Evolutionary conservation across 2,113 vertebrate species (phyloP).

Genomic region (Carlito syrichta): DNA sequence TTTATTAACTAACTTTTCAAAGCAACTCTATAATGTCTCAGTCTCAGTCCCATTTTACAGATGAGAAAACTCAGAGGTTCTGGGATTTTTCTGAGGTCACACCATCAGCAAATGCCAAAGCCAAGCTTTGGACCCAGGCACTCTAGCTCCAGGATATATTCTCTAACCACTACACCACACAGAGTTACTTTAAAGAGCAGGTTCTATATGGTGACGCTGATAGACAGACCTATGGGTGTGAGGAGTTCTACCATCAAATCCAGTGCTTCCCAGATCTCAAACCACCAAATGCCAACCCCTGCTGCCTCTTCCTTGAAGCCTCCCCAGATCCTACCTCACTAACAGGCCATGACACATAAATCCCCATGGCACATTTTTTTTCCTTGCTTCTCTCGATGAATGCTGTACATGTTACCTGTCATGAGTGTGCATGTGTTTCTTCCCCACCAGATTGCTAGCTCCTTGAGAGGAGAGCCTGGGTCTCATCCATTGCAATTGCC

Average conservation of each 20-base stretch:
- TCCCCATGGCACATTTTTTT: neutral
- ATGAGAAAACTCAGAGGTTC: neutral
- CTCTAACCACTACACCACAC: neutral
- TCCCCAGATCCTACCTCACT: neutral
- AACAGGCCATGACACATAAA: neutral
- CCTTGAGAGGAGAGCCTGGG: constrained; percentile 31
- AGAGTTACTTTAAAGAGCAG: neutral
- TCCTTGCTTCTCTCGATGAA: neutral
- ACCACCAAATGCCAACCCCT: neutral
- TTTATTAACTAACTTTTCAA: neutral
- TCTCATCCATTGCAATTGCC: neutral
- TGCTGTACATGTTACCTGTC: neutral
- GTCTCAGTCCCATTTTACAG: neutral
- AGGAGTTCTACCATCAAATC: neutral
- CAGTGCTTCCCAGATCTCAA: neutral
- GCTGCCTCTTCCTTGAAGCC: neutral
- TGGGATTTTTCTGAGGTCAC: neutral
- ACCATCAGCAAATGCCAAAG: neutral
- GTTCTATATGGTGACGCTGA: too few relatives aligned
- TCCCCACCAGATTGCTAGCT: neutral
- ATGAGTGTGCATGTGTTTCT: neutral
- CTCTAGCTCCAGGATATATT: neutral
- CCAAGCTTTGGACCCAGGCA: neutral
- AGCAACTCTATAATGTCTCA: neutral
- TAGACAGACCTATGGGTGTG: neutral